Evolutionary conservation across 1,140 invertebrate genomes (phyloP).

Genomic region (Apolygus lucorum): DNA sequence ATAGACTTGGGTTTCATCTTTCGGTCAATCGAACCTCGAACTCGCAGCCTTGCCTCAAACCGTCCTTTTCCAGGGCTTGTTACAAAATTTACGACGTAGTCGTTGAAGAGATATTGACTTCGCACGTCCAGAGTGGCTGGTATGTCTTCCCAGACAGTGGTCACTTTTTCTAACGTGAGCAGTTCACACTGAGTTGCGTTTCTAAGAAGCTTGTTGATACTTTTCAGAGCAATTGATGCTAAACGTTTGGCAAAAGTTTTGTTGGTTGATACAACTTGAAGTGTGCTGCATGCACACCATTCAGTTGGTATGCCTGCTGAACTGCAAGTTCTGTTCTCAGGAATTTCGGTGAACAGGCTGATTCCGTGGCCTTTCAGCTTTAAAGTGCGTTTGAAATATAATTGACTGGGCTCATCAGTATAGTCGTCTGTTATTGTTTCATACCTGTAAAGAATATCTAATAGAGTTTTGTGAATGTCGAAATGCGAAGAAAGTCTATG

Average conservation of each 20-base stretch:
- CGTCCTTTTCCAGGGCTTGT: constrained; percentile 30
- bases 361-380: constrained; percentile 45
- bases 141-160: constrained; percentile 23
- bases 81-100: constrained; percentile 30
- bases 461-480: constrained; percentile 55
- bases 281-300: constrained; percentile 73
- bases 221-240: constrained; percentile 46
- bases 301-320: constrained; percentile 64
- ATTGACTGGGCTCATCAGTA: too few species aligned
- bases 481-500: constrained; percentile 49
- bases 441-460: constrained; percentile 41
- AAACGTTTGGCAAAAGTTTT: constrained; percentile 43
- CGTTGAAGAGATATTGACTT: background rate
- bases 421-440: too few species aligned
- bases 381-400: constrained; percentile 35
- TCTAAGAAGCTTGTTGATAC: constrained; percentile 54
- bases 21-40: background rate
- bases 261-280: constrained; percentile 44
- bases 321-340: constrained; percentile 61
- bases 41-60: constrained; percentile 43
- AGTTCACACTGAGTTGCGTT: constrained; percentile 48
- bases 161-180: constrained; percentile 26
- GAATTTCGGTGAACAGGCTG: constrained; percentile 64
- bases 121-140: background rate
- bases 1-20: constrained; percentile 8